Base-by-base conservation (phyloP, 2,888 invertebrate species). In the Criorhina ranunculi region DNA sequence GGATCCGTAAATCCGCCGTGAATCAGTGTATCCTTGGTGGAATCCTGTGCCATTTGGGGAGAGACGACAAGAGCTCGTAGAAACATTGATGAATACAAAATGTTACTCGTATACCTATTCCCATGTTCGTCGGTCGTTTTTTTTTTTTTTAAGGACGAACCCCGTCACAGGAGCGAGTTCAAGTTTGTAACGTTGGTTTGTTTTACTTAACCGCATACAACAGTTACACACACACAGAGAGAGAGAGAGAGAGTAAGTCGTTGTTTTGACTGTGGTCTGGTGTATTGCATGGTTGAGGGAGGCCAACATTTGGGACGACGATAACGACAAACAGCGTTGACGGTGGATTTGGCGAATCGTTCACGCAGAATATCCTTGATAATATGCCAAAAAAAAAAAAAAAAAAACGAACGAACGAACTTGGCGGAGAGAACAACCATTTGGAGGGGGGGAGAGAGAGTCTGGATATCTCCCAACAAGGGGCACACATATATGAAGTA, bases 131-230 rank as follows among this genome's bases (percentile, higher is more conserved):
- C n/a, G n/a, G n/a, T n/a, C n/a, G 31, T 15, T 44, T 73, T 19
- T 62, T 12, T 49, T 8, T 40, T 17, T 17, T 59, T 57, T 64
- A 51, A 79, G 60, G 75, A 67, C 60, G 57, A 51, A 2, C 12
- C 37, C 11, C 40, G 24, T 33, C 55, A 72, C n/a, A n/a, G n/a
- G 24, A 1, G 24, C 24, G 24, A 77, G 82, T 78, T 83, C 72
- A 78, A 78, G 77, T 82, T 77, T 82, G 72, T 59, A 53, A 62
- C 60, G 60, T 44, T 51, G 76, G 66, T 76, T 82, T 67, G 72
- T 60, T 83, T 77, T 64, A 76, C 49, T 42, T 15, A 60, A 78
- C 59, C 82, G 46, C 35, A 59, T 17, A 19, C 15, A 19, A 24
- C 24, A 6, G 24, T n/a, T 24, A 24, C 24, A 24, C 17, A 5